These are phyloP conservation scores for Leptinotarsa rubiginosa DNA, from an alignment of 2,888 invertebrate genomes.

Conservation along the genomic window DNA sequence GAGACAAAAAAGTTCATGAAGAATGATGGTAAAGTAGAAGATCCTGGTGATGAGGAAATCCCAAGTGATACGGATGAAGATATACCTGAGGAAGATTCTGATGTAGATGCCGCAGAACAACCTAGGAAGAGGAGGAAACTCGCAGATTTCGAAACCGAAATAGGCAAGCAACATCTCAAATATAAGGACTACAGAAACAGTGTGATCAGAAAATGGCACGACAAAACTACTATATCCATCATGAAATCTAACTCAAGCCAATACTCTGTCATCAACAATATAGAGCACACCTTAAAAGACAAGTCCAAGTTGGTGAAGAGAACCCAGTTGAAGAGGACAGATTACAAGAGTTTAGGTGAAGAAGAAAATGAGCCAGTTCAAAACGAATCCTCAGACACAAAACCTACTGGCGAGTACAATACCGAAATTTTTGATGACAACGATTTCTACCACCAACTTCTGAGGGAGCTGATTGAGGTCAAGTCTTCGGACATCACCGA, in stretches of 20 bases:
- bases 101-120: slow-evolving; percentile 51
- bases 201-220: slow-evolving; percentile 94
- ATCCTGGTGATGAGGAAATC: slow-evolving; percentile 74
- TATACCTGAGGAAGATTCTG: slow-evolving; percentile 47
- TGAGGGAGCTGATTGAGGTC: slow-evolving; percentile 91
- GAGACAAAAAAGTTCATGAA: slow-evolving; percentile 73
- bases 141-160: slow-evolving; percentile 71
- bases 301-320: slow-evolving; percentile 79
- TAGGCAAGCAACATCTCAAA: slow-evolving; percentile 71
- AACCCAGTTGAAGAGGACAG: slow-evolving; percentile 83
- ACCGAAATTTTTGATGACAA: slow-evolving; percentile 94
- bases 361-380: slow-evolving; percentile 58
- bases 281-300: slow-evolving; percentile 86
- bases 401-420: slow-evolving; percentile 72
- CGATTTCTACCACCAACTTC: slow-evolving; percentile 95
- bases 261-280: slow-evolving; percentile 78
- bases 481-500: slow-evolving; percentile 87
- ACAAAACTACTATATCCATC: slow-evolving; percentile 84
- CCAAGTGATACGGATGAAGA: slow-evolving; percentile 71
- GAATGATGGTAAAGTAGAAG: slow-evolving; percentile 42
- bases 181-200: slow-evolving; percentile 80
- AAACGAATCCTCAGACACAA: slow-evolving; percentile 40
- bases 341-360: slow-evolving; percentile 76
- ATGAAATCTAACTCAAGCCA: slow-evolving; percentile 71
- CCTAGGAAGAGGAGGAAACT: slow-evolving; percentile 70